Evolutionary conservation across 1,140 invertebrate genomes (phyloP), one percentile per base, ranked within the genome.

Genomic region (Zaprionus vittiger): DNA sequence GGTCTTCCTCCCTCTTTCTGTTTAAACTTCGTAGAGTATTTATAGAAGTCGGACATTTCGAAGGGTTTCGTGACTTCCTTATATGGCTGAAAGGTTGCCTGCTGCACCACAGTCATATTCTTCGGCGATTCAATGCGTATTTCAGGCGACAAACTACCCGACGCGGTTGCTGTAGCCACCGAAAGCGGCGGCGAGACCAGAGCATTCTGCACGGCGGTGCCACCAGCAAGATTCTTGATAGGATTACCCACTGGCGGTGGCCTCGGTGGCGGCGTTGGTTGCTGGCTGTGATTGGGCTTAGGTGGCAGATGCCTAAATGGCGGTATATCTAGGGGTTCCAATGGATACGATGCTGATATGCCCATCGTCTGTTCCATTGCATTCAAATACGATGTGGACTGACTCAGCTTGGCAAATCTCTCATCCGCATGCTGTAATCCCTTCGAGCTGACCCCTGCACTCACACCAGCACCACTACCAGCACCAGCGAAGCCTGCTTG

Each of bases 31-130:
- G 97, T 98, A 57, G 98, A 98, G 92, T 99, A 99, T 93, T 99
- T 99, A 93, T 99, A 99, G 93, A 98, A 99, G 93, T 99, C 98
- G 1, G 97, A 96, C 96, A 98, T 98, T 94, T 99, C 98, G 93
- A 98, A 99, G 14, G 98, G 98, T 93, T 99, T 99, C 1, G 97
- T 97, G 37, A 98, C 96, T 94, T 99, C 98, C 80, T 97, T 95
- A 89, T 98, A 98, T 0, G 97, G 97, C 85, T 98, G 97, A 93
- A 96, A 98, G 74, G 97, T 97, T 24, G 97, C 97, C 37, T 96
- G 95, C 83, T 97, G 96, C 17, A 98, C 97, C 0, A 98, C 94
- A 1, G 96, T 97, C 83, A 97, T 95, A 92, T 96, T 97, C 86
- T 96, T 96, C 1, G 96, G 96, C 11, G 95, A 96, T 77, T 96